A percentile compares a stretch with the other conserved stretches of the same genome.
Conservation (phyloP, 2,113 vertebrate genomes). For the Ophthalmolycus amberensis region DNA sequence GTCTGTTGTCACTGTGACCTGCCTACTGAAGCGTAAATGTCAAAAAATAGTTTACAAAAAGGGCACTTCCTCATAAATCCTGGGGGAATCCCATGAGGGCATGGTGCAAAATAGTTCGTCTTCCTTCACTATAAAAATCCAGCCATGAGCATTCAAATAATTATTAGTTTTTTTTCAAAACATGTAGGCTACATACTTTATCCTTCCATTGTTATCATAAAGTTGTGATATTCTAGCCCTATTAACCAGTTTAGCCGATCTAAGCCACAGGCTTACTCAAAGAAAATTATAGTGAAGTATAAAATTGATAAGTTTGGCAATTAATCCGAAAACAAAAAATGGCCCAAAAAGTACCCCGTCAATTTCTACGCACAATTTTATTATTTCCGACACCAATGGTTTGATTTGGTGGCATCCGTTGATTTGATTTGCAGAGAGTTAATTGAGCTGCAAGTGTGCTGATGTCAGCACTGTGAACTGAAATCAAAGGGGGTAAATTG, state of each 20-base stretch:
- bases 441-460: not conserved
- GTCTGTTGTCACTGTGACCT: not conserved
- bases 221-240: not conserved
- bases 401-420: too few species aligned
- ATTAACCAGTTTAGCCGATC: not conserved
- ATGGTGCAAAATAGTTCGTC: not conserved
- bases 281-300: too few species aligned
- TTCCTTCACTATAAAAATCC: not conserved
- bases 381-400: too few species aligned
- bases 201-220: not conserved
- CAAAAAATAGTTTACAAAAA: conserved; percentile 21
- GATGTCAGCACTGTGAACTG: not conserved
- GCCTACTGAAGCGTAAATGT: conserved; percentile 53
- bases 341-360: too few species aligned
- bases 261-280: too few species aligned
- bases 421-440: not conserved
- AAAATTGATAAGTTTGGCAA: too few species aligned
- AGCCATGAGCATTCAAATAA: not conserved
- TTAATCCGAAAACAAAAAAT: too few species aligned
- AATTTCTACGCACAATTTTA: too few species aligned
- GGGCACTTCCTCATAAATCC: not conserved
- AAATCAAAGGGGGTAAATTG: too few species aligned
- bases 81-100: not conserved
- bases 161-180: not conserved
- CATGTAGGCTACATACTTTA: not conserved